These are phyloP conservation scores for Lamproptera curius DNA, from an alignment of 2,888 invertebrate species.

Conservation along the genomic window DNA sequence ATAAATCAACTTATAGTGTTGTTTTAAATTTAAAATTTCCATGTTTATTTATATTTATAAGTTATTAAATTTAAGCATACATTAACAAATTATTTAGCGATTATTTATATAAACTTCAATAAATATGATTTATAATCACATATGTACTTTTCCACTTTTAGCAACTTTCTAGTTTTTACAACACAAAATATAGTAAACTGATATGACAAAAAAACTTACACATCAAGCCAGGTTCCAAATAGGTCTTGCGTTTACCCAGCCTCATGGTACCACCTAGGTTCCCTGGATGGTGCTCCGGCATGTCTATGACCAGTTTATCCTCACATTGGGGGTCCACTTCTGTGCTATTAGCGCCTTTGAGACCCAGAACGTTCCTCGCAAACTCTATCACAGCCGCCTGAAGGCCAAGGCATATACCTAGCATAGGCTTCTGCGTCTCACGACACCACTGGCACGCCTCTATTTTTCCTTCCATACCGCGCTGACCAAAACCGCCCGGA, in stretches of 20 bases:
- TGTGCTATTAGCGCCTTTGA: conserved; percentile 89
- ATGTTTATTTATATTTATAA: no score
- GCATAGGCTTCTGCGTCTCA: conserved; percentile 91
- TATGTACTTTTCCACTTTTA: no score
- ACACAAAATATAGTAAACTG: no score
- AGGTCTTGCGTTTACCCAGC: conserved; percentile 93
- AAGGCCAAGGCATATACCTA: conserved; percentile 98
- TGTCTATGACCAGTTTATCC: conserved; percentile 94
- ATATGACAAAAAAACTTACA: no score
- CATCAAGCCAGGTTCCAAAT: conserved; percentile 83
- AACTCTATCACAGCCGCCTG: conserved; percentile 98
- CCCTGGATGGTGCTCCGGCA: conserved; percentile 98
- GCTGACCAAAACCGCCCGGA: conserved; percentile 97
- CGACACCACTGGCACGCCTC: conserved; percentile 96
- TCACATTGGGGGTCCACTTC: conserved; percentile 87
- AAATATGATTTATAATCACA: no score
- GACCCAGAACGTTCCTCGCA: conserved; percentile 88
- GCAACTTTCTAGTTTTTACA: no score
- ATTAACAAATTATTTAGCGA: no score
- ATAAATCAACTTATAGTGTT: no score
- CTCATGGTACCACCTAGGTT: conserved; percentile 99
- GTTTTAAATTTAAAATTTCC: no score
- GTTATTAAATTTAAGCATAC: no score
- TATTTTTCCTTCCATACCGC: conserved; percentile 98
- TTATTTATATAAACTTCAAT: no score